Evolutionary conservation across 2,113 vertebrate species (phyloP), one percentile per base, ranked within the genome.

Genomic region (Pionites leucogaster): DNA sequence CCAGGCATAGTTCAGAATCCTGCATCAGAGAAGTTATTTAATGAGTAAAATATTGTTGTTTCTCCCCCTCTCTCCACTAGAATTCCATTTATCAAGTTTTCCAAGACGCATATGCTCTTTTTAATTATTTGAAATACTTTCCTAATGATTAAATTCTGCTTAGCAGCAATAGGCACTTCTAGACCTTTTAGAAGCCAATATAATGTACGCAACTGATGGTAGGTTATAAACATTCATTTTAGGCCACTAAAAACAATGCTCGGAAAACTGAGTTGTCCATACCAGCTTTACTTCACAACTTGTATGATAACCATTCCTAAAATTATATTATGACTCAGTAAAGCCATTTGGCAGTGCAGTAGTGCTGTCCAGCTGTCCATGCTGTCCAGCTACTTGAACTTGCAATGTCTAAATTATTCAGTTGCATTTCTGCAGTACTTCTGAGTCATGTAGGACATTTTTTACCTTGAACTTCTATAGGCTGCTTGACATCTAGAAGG

Each of bases 71-170:
- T 22, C n/a, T 77, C 39, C 17, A 44, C 80, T 82, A 75, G 39
- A 94, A 81, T 92, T 91, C 41, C 77, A 93, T 65, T 76, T 93
- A 96, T 91, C 93, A 94, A 72, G 44, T 94, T 96, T 97, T 92
- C 93, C 92, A 83, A 94, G 82, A 86, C 39, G 79, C 86, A 82
- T 67, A 79, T 86, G 88, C 55, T 92, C 62, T 65, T 86, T 92
- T 91, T 94, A 96, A 89, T 96, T 77, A 76, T 81, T 95, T 65
- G 69, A 94, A 93, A 97, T 97, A 90, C 62, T 96, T 97, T 96
- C 77, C 77, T 94, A 93, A 91, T 94, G 90, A 96, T 94, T 91
- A 82, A 96, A 76, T 90, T 92, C 86, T 88, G 22, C 65, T 88
- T 91, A 86, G 72, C 39, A 79, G 28, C 64, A 84, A 59, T 79